Evolutionary conservation across 2,888 invertebrate genomes (phyloP).

Genomic region (Tetranychus piercei): DNA sequence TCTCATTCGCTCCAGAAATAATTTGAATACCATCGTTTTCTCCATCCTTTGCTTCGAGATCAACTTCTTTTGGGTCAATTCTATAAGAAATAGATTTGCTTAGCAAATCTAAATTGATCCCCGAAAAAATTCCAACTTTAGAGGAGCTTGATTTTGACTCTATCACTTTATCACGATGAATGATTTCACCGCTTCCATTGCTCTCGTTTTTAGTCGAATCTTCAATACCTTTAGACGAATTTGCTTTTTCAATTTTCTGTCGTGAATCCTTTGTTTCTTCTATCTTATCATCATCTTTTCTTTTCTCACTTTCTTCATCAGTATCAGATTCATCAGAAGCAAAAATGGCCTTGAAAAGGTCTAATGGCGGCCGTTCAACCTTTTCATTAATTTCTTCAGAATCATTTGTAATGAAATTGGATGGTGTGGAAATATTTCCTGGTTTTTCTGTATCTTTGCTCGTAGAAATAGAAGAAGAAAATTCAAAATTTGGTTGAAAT

Average conservation of each 20-base stretch:
- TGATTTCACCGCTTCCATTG: neutral
- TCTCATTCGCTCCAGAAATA: no score
- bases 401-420: neutral
- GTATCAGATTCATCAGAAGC: conserved; percentile 27
- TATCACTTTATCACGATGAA: neutral
- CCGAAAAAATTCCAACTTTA: conserved; percentile 25
- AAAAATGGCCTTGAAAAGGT: conserved; percentile 76
- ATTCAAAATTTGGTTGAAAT: neutral
- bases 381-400: conserved; percentile 27
- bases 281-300: conserved; percentile 9
- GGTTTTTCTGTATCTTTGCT: neutral
- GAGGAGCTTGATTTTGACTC: neutral
- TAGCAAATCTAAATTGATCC: conserved; percentile 26
- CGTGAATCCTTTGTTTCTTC: neutral
- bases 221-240: neutral
- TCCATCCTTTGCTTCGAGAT: no score
- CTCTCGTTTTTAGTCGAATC: neutral
- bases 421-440: neutral
- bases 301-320: neutral
- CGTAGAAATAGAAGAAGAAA: neutral
- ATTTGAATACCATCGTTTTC: no score
- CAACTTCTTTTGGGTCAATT: neutral
- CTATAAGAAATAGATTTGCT: conserved; percentile 14
- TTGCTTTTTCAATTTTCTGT: neutral
- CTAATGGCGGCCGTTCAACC: conserved; percentile 40